These are phyloP conservation scores for Muscicapa striata DNA, from an alignment of 2,797 vertebrate species.

Conservation along the genomic window DNA sequence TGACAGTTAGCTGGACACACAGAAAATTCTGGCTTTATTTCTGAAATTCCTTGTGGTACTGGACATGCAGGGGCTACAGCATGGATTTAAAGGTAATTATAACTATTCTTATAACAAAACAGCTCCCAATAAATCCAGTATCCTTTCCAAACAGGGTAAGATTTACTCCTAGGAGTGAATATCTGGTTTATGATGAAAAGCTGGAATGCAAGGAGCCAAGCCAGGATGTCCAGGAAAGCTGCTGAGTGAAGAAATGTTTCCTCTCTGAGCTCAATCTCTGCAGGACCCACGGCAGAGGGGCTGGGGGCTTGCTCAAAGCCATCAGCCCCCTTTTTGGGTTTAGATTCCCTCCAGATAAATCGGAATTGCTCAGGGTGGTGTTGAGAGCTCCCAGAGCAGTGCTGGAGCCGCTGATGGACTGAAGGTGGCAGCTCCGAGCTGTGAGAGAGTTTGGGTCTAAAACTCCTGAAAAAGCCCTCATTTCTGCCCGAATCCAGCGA, in stretches of 20 bases:
- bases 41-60: background rate
- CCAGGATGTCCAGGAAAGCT: background rate
- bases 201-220: background rate
- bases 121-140: background rate
- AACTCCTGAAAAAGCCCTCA: background rate
- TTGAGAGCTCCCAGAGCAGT: rapidly evolving
- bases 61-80: background rate
- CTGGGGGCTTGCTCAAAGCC: background rate
- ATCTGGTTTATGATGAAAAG: background rate
- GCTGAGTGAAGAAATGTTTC: background rate
- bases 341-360: background rate
- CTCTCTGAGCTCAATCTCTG: background rate
- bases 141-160: background rate
- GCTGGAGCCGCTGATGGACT: background rate
- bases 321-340: background rate
- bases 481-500: background rate
- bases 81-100: background rate
- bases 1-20: background rate
- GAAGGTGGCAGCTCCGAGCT: conserved; percentile 72
- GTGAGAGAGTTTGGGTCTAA: background rate
- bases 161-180: background rate
- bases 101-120: background rate
- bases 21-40: background rate
- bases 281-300: background rate
- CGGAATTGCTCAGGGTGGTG: background rate